Evolutionary conservation across 2,113 vertebrate species (phyloP), one percentile per base, ranked within the genome.

Genomic region (Percina caprodes): DNA sequence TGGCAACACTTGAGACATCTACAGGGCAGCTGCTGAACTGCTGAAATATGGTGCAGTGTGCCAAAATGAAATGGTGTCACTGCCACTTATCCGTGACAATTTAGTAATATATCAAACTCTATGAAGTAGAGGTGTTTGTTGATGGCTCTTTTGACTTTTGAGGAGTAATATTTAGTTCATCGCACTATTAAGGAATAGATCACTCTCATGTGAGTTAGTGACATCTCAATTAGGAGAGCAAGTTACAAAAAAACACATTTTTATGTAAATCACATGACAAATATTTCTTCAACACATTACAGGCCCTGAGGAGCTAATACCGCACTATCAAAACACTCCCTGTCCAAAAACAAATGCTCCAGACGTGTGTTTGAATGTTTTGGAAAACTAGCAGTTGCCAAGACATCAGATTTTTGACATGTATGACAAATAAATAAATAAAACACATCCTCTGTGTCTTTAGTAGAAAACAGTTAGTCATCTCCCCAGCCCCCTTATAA

Each of bases 351-450:
- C 55, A 67, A 92, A 83, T n/a, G 58, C 60, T 39, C 45, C 46
- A 72, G 49, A 65, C 45, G 16, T 45, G 52, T 55, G 65, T 71
- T 79, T 80, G 84, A 88, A 86, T 87, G 82, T 83, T 90, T 84
- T 84, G 81, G 58, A 74, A 81, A 91, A 73, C 30, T 74, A 74
- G 71, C 56, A 39, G 71, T 87, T 92, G 85, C 77, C 84, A 86
- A 88, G 72, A 78, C 55, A 60, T 85, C 73, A 85, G 21, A 65
- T 45, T 68, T 65, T 52, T 45, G 77, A 85, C 65, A 60, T 62
- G 30, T 55, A 77, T 56, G 35, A 35, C 33, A 82, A 76, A 55
- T 80, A 66, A 77, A 82, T 79, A 80, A 71, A 86, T 60, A 76
- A 78, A 77, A 72, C 33, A 48, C 56, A 55, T 51, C 85, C 14